Evolutionary conservation across 2,113 vertebrate species (phyloP), one percentile per base, ranked within the genome.

Genomic region (Coptodon rendalli): DNA sequence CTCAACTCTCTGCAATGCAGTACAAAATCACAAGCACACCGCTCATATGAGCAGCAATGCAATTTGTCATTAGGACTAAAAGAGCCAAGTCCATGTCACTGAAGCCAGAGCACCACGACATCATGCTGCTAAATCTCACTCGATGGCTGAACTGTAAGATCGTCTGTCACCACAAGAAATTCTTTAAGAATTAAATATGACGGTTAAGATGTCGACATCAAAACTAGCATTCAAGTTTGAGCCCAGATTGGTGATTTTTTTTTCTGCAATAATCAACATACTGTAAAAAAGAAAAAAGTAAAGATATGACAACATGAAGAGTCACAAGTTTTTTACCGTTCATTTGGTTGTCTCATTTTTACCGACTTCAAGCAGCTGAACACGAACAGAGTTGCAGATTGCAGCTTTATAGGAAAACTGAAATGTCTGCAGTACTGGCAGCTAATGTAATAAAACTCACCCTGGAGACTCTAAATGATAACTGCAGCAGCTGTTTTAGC

Each of bases 1-100:
- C 85, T 56, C 85, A 80, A 76, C 56, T 84, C 85, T 91, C 93
- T 94, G 95, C 94, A 94, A 93, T 95, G 93, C 94, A 94, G 94
- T 79, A 94, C 19, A 54, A 17, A 83, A 53, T 80, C 29, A 90
- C 78, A 86, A 76, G 81, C 59, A 45, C 43, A 27, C 36, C 50
- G 81, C 80, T 89, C 79, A 43, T 91, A 81, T 87, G 63, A 81
- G 87, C 68, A 87, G 80, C 79, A 82, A 53, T 3, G 40, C 22
- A 83, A 61, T 83, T 63, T 4, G 4, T 89, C 59, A 82, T 66
- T 36, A 53, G 54, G 36, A 38, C 27, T 2, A 38, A 5, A 86
- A 5, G 50, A 87, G 84, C 36, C 53, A 86, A 11, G 73, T 83
- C 84, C 54, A 45, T 85, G 52, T 86, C 50, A 63, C 56, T 48